Percentiles rank a stretch among this genome's conserved stretches.
Conservation (phyloP, 2,888 invertebrate species). For the Lasioglossum figueresi region DNA sequence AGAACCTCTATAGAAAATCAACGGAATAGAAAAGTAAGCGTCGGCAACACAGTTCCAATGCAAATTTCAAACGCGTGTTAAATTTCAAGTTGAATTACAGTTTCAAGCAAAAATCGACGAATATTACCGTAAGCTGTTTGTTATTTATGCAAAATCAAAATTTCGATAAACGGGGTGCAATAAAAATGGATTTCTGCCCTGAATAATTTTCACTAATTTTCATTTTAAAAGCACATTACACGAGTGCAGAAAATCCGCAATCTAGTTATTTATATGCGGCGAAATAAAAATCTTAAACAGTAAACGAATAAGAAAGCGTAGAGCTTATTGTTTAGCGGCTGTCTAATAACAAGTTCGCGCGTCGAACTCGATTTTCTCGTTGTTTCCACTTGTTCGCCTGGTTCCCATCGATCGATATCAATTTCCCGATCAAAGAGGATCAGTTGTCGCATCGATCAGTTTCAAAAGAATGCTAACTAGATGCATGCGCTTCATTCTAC, state of each 20-base stretch:
- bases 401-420: constrained; percentile 6
- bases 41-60: neutral
- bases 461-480: constrained; percentile 21
- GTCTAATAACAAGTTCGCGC: neutral
- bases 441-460: constrained; percentile 22
- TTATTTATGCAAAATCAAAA: neutral
- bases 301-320: neutral
- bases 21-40: neutral
- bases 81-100: no score
- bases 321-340: constrained; percentile 3
- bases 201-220: no score
- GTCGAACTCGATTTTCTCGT: neutral
- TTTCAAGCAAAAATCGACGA: no score
- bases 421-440: constrained; percentile 13
- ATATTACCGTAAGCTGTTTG: neutral
- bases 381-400: neutral
- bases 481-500: constrained; percentile 37
- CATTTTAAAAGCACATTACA: no score
- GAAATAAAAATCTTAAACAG: neutral
- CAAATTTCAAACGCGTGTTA: neutral
- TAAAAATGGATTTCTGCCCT: no score
- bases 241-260: no score
- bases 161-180: no score
- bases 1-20: neutral
- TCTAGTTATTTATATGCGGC: neutral